A percentile compares a stretch with the other conserved stretches of the same genome.
Conservation (phyloP, 2,113 vertebrate species). For the Gopherus evgoodei region DNA sequence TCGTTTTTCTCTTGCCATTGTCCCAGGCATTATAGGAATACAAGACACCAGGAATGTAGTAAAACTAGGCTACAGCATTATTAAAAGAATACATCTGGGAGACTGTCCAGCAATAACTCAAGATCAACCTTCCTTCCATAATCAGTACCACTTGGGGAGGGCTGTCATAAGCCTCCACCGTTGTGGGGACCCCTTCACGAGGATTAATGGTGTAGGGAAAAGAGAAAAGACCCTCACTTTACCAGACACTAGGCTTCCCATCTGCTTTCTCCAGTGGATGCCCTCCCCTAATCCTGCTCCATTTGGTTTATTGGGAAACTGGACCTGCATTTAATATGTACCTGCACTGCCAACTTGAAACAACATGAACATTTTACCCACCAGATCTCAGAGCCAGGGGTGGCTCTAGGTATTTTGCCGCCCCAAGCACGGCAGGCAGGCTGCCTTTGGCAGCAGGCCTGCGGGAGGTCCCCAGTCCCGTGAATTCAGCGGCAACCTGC, state of each 20-base stretch:
- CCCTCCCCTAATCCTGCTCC: neutral
- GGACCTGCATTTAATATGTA: neutral
- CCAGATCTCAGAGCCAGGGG: neutral
- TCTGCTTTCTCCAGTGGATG: neutral
- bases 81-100: neutral
- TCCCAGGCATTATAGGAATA: neutral
- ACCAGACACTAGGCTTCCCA: neutral
- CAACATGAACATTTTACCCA: neutral
- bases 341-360: neutral
- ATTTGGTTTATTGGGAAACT: neutral
- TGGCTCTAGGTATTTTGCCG: no score
- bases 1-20: neutral
- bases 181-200: neutral
- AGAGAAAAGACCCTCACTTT: fast-evolving
- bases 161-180: neutral
- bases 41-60: neutral
- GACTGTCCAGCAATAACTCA: neutral
- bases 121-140: neutral
- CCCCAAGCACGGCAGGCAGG: no score
- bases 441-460: no score
- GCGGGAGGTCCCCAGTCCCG: no score
- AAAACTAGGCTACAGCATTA: neutral
- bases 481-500: no score
- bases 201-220: neutral
- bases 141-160: neutral